phyloP scores from a whole-genome alignment of 2,113 vertebrate species.

The Cairina moschata region DNA sequence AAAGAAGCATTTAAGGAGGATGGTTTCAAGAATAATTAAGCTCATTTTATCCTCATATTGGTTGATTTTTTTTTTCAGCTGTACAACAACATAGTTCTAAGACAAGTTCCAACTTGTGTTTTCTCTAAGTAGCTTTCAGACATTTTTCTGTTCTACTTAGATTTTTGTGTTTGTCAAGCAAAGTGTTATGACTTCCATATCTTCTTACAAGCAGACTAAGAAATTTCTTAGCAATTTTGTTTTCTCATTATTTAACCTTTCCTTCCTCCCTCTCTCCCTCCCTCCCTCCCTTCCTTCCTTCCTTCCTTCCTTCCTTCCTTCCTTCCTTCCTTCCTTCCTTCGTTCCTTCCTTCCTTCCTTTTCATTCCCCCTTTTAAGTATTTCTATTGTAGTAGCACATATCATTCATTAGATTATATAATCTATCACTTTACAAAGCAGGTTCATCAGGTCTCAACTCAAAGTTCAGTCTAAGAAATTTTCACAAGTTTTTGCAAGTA shows the following conservation, averaged over 20 bases:
- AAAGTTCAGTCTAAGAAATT: neutral
- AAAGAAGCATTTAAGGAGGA: neutral
- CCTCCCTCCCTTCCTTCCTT: no score
- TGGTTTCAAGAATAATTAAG: neutral
- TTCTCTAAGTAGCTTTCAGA: neutral
- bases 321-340: no score
- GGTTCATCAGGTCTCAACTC: neutral
- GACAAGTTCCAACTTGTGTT: neutral
- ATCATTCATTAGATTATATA: neutral
- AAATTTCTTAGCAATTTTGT: neutral
- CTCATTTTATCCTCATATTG: neutral
- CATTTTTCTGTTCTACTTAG: neutral
- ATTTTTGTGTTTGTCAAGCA: neutral
- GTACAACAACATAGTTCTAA: neutral
- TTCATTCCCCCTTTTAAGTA: neutral
- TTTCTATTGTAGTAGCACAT: neutral
- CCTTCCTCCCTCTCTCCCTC: neutral
- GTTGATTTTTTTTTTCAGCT: neutral
- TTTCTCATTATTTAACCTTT: neutral
- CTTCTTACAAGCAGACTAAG: fast-evolving
- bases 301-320: no score
- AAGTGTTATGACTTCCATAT: neutral
- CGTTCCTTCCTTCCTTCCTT: neutral
- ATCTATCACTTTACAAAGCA: neutral
- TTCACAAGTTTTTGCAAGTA: no score